Evolutionary conservation across 2,888 invertebrate genomes (phyloP).

Genomic region (Hypolimnas misippus): DNA sequence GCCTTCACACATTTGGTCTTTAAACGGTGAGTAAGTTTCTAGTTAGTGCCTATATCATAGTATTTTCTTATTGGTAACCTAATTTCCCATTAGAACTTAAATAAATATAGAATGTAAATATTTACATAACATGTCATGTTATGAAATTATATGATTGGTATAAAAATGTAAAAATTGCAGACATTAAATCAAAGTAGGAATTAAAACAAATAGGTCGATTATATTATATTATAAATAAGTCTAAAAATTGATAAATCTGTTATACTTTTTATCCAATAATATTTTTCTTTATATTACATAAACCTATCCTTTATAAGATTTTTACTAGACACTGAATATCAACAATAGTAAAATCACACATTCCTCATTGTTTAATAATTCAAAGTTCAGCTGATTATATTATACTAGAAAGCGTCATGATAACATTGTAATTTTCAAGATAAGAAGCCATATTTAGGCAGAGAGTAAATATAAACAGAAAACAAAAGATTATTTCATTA

Average conservation of each 20-base stretch:
- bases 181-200: neutral
- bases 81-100: neutral
- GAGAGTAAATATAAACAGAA: conserved; percentile 4
- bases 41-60: neutral
- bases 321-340: neutral
- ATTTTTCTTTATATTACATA: too few relatives aligned
- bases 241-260: too few relatives aligned
- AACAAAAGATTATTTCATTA: conserved; percentile 6
- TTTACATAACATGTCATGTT: conserved; percentile 27
- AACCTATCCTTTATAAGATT: neutral
- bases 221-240: neutral
- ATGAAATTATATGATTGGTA: conserved; percentile 14
- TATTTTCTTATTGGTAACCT: neutral
- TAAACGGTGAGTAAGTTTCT: conserved; percentile 88
- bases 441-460: conserved; percentile 9
- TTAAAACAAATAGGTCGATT: neutral
- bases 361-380: neutral
- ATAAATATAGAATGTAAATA: neutral
- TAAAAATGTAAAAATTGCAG: conserved; percentile 5
- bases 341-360: neutral
- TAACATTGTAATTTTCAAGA: conserved; percentile 5
- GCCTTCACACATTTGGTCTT: conserved; percentile 96
- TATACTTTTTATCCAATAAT: too few relatives aligned
- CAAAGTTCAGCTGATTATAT: neutral
- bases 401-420: conserved; percentile 1